Evolutionary conservation across 2,888 invertebrate genomes (phyloP).

Genomic region (Ethmia dodecea): DNA sequence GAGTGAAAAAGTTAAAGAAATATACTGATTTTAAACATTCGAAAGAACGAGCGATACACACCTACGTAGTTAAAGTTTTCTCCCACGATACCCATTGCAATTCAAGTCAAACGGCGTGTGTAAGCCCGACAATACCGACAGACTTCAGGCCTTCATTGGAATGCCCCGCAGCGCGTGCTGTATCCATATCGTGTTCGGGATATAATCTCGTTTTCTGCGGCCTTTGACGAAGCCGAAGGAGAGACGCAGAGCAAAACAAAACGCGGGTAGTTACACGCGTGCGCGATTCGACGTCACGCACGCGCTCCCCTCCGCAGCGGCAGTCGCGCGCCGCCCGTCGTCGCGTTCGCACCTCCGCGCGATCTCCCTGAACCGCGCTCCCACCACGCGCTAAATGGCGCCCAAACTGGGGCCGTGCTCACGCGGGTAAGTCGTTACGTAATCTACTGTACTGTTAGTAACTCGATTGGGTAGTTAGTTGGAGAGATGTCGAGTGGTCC

Average conservation of each 20-base stretch:
- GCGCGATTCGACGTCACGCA: constrained; percentile 50
- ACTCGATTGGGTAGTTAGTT: constrained; percentile 1
- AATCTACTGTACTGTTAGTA: constrained; percentile 17
- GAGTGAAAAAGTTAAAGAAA: no score
- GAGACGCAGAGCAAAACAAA: constrained; percentile 62
- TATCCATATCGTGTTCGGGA: constrained; percentile 52
- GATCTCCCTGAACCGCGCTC: constrained; percentile 30
- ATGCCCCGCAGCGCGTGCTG: constrained; percentile 47
- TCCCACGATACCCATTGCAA: constrained; percentile 29
- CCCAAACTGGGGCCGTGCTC: constrained; percentile 60
- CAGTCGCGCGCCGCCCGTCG: constrained; percentile 61
- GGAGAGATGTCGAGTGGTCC: constrained; percentile 30
- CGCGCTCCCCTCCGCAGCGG: constrained; percentile 46
- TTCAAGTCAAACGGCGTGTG: constrained; percentile 38
- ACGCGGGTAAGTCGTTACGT: constrained; percentile 60
- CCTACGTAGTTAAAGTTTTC: no score
- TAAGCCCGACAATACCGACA: constrained; percentile 41
- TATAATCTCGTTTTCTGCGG: constrained; percentile 65
- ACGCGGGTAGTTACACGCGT: constrained; percentile 50
- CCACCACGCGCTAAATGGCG: constrained; percentile 69
- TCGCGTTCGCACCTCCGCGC: constrained; percentile 44
- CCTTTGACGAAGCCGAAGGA: constrained; percentile 28
- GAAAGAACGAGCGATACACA: no score
- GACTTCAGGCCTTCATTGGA: constrained; percentile 39
- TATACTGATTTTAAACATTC: no score